A percentile compares a stretch with the other conserved stretches of the same genome.
phyloP scores from a whole-genome alignment of 1,140 invertebrate species.

The Aphidius gifuensis region DNA sequence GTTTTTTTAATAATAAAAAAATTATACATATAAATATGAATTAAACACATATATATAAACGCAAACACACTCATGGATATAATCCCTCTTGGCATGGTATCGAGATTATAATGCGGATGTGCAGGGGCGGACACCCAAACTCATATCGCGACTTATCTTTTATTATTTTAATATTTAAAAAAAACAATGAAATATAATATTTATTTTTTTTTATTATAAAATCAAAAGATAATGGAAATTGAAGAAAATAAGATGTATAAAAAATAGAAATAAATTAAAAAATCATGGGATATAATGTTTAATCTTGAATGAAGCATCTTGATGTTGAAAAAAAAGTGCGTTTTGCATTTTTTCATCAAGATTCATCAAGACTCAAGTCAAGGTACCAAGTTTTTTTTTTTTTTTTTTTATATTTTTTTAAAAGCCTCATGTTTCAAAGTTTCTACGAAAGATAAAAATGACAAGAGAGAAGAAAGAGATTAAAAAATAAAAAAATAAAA shows the following conservation, averaged over 20 bases:
- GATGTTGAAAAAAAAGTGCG: not conserved
- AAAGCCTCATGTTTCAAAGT: conserved; percentile 12
- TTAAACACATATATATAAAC: too few species aligned
- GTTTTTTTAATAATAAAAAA: too few species aligned
- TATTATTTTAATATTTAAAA: conserved; percentile 3
- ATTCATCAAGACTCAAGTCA: conserved; percentile 7
- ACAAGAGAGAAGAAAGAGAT: too few species aligned
- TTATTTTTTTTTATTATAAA: not conserved
- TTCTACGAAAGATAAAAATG: conserved; percentile 1
- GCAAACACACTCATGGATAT: not conserved
- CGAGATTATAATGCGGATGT: conserved; percentile 12
- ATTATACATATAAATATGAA: too few species aligned
- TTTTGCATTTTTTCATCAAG: conserved; percentile 17
- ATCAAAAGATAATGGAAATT: not conserved
- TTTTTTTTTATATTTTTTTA: not conserved
- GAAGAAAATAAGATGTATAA: not conserved
- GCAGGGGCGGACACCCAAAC: conserved; percentile 12
- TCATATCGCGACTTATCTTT: conserved; percentile 9
- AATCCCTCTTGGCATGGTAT: conserved; percentile 12
- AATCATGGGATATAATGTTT: conserved; percentile 3
- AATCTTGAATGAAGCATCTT: not conserved
- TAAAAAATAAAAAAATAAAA: not conserved
- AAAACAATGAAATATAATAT: conserved; percentile 6
- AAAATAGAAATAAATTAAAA: not conserved
- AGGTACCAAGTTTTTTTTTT: conserved; percentile 15